Percentiles rank a stretch among this genome's conserved stretches.
Conservation (phyloP, 2,888 invertebrate genomes). For the Mantis religiosa region DNA sequence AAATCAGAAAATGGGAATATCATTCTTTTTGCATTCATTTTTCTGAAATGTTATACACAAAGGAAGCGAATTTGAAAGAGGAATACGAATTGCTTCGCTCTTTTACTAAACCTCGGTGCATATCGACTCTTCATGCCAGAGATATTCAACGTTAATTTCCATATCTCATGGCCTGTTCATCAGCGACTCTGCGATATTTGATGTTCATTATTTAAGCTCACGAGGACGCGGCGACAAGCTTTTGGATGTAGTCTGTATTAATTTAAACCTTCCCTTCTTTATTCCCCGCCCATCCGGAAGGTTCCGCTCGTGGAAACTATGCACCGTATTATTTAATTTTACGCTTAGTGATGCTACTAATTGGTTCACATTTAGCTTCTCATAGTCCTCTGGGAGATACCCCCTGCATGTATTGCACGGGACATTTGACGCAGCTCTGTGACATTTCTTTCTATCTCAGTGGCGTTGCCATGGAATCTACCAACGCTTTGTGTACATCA, state of each 20-base stretch:
- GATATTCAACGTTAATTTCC: not conserved
- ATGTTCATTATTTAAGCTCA: not conserved
- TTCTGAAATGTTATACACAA: no score
- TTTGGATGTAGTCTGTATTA: slow-evolving; percentile 1
- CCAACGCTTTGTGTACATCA: not conserved
- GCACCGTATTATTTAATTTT: slow-evolving; percentile 18
- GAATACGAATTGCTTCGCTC: no score
- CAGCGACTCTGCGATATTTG: not conserved
- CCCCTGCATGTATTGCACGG: not conserved
- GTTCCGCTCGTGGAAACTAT: slow-evolving; percentile 5
- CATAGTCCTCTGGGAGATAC: not conserved
- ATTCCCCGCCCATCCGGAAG: not conserved
- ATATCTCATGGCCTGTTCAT: not conserved
- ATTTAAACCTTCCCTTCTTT: not conserved
- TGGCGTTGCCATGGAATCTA: not conserved
- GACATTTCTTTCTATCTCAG: not conserved
- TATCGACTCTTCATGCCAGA: not conserved
- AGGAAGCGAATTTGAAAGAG: no score
- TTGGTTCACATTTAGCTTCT: slow-evolving; percentile 18
- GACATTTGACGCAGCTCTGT: not conserved
- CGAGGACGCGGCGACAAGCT: not conserved
- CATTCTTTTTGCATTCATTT: no score
- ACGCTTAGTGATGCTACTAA: slow-evolving; percentile 10
- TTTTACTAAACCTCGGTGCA: not conserved
- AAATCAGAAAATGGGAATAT: no score